A percentile compares a stretch with the other conserved stretches of the same genome.
Evolutionary conservation across 1,140 invertebrate genomes (phyloP).

Genomic region (Lysiphlebus fabarum): DNA sequence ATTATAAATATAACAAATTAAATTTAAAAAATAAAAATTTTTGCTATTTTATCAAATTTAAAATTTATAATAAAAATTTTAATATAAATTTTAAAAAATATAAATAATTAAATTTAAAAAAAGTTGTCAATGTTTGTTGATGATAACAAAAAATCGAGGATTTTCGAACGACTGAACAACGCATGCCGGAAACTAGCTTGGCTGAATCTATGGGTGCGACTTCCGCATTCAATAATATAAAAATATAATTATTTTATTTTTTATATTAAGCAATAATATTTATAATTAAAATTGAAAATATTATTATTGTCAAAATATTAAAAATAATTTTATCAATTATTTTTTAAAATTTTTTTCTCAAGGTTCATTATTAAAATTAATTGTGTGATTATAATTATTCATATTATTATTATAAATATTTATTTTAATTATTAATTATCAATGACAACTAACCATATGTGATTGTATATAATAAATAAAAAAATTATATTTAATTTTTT

Average conservation of each 20-base stretch:
- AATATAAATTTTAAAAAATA: not conserved
- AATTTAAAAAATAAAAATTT: no score
- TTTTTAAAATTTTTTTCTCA: not conserved
- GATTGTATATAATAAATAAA: conserved; percentile 2
- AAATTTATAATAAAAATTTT: no score
- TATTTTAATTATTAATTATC: not conserved
- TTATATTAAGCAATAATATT: conserved; percentile 4
- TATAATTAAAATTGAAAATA: not conserved
- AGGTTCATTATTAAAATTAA: not conserved
- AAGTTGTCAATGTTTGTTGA: not conserved
- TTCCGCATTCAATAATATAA: conserved; percentile 16
- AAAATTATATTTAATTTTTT: conserved; percentile 3
- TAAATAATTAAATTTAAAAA: not conserved
- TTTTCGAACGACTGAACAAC: conserved; percentile 23
- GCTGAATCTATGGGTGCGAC: conserved; percentile 24
- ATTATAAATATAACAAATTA: no score
- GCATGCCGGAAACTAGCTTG: conserved; percentile 20
- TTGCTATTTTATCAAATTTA: no score
- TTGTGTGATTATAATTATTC: not conserved
- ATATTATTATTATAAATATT: not conserved
- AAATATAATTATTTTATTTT: conserved; percentile 7
- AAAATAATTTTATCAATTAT: no score
- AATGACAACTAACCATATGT: not conserved
- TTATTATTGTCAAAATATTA: no score
- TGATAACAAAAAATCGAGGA: conserved; percentile 14